Conservation (phyloP, 2,888 invertebrate genomes). For the Ophion costatus region DNA sequence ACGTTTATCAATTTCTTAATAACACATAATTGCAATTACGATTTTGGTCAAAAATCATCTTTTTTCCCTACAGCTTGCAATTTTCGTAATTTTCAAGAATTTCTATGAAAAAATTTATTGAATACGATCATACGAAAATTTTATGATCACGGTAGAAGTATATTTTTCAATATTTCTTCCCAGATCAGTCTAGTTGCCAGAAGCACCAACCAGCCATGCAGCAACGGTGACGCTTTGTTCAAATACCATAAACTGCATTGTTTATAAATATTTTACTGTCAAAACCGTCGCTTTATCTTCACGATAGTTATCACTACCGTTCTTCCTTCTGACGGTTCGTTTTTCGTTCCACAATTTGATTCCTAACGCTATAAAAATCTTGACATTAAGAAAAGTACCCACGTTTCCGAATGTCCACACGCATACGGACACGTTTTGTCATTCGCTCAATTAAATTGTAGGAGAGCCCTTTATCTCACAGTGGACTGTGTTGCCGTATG, state of each 20-base stretch:
- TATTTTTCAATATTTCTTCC: too few relatives aligned
- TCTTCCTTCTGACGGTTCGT: neutral
- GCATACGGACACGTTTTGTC: conserved; percentile 4
- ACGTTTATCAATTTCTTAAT: too few relatives aligned
- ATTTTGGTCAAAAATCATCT: too few relatives aligned
- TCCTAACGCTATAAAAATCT: neutral
- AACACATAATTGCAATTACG: too few relatives aligned
- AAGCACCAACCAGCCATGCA: too few relatives aligned
- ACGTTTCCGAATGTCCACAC: conserved; percentile 8
- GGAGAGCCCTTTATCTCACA: neutral
- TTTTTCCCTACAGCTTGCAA: too few relatives aligned
- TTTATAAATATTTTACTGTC: neutral
- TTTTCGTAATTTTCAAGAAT: too few relatives aligned
- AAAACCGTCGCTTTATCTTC: neutral
- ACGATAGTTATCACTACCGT: neutral
- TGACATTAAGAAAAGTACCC: neutral
- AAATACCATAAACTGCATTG: neutral
- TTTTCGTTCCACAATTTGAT: neutral
- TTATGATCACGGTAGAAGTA: too few relatives aligned
- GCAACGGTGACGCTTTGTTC: too few relatives aligned
- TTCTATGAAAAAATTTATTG: too few relatives aligned
- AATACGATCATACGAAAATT: too few relatives aligned
- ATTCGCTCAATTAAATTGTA: neutral
- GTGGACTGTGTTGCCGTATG: conserved; percentile 12
- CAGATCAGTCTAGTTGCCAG: too few relatives aligned